Base-by-base conservation (phyloP, 2,888 invertebrate species). In the Coleophora deauratella region DNA sequence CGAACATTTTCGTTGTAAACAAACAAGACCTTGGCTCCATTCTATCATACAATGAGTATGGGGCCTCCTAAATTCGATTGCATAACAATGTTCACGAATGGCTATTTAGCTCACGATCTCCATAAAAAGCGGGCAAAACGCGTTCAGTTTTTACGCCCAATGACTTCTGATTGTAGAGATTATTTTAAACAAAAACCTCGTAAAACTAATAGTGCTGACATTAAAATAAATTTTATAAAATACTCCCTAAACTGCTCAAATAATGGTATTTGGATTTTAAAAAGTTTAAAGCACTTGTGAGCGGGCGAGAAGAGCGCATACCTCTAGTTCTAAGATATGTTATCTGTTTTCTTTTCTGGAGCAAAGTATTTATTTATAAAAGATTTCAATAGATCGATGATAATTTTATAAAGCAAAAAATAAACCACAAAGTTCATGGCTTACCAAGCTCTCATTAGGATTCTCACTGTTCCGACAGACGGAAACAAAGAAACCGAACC, bases 61-160 rank as follows among this genome's bases (percentile, higher is more conserved):
- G 21, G 76, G 72, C 71, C 72, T 74, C 70, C 75, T 64, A 73
- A 78, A 82, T 79, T 78, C 72, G 75, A 76, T 81, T 76, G 78
- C 67, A 62, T 73, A 78, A 79, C 67, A 62, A 58, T 55, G 21
- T 58, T 62, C 40, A 47, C 44, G 47, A 21, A 45, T 64, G 64
- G 66, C 67, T 75, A 72, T 70, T 71, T 72, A 61, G 71, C 67
- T 75, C 73, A 78, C 75, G 76, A 74, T 74, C 76, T 77, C 58
- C 58, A 61, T 59, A 62, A 62, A 53, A 50, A 9, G 31, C n/a
- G 31, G 6, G 38, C 38, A 21, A 38, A 21, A 9, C 21, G 21
- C 21, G 21, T 21, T 21, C 3, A 21, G 6, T 21, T 47, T 47
- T 49, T 51, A 49, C 50, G 37, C 34, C 48, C 39, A 43, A 41